Percentiles rank a stretch among this genome's conserved stretches.
These are phyloP conservation scores for Microtus agrestis DNA, from an alignment of 2,797 vertebrate species.

Conservation along the genomic window DNA sequence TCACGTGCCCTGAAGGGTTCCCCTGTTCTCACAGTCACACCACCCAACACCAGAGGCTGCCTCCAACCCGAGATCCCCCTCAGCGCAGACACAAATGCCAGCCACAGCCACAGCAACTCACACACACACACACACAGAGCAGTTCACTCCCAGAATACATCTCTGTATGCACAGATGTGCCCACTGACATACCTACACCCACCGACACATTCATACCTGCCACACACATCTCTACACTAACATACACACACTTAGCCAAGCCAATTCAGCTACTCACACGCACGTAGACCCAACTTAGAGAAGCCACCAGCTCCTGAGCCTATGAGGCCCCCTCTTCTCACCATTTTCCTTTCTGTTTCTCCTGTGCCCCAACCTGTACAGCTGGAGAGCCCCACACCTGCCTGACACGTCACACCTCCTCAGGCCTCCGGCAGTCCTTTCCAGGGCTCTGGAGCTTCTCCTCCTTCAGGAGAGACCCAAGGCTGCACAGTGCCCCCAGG, in stretches of 20 bases:
- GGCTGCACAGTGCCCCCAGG: not conserved
- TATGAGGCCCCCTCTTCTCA: not conserved
- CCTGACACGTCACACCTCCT: not conserved
- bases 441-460: not conserved
- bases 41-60: not conserved
- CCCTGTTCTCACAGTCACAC: not conserved
- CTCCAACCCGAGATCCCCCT: not conserved
- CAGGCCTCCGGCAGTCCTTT: not conserved
- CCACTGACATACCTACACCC: not conserved
- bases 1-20: not conserved
- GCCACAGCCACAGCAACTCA: not conserved
- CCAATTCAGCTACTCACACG: not conserved
- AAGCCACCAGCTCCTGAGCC: not conserved
- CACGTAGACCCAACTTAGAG: not conserved
- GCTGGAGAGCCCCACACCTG: not conserved
- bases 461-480: not conserved
- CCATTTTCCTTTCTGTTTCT: not conserved
- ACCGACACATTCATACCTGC: not conserved
- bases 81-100: not conserved
- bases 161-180: not conserved
- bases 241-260: not conserved
- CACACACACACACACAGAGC: not conserved
- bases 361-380: not conserved
- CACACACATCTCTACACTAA: not conserved
- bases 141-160: not conserved